phyloP scores from a whole-genome alignment of 2,888 invertebrate genomes.

The Agonum fuliginosum region DNA sequence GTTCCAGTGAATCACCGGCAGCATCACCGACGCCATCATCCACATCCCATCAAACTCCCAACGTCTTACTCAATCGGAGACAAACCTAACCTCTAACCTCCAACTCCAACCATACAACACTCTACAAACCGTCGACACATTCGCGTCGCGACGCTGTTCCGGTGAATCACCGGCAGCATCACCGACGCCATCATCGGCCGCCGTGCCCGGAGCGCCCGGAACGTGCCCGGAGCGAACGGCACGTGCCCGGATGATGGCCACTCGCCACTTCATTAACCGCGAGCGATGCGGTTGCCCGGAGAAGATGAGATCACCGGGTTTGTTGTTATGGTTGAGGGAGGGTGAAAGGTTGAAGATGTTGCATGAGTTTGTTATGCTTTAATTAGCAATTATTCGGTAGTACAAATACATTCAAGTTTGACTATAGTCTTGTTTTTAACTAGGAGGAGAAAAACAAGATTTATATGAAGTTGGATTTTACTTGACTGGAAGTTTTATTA shows the following conservation, averaged over 20 bases:
- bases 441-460: too few relatives aligned
- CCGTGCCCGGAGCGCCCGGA: slow-evolving; percentile 60
- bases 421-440: too few relatives aligned
- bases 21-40: slow-evolving; percentile 53
- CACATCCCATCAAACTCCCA: too few relatives aligned
- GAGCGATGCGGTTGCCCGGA: slow-evolving; percentile 12
- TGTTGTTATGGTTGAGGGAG: not conserved
- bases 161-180: slow-evolving; percentile 58
- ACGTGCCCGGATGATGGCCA: slow-evolving; percentile 63
- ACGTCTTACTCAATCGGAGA: too few relatives aligned
- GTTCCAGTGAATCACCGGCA: slow-evolving; percentile 56
- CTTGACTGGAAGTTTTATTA: too few relatives aligned
- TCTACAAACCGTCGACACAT: not conserved
- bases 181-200: too few relatives aligned
- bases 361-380: too few relatives aligned
- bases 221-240: slow-evolving; percentile 61
- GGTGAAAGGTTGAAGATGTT: not conserved
- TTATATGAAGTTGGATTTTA: too few relatives aligned
- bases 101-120: too few relatives aligned
- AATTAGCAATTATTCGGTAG: too few relatives aligned
- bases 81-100: too few relatives aligned
- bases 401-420: too few relatives aligned
- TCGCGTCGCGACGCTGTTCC: slow-evolving; percentile 11
- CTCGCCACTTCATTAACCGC: slow-evolving; percentile 57
- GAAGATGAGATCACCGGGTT: not conserved